These are phyloP conservation scores for Hyppa rectilinea DNA, from an alignment of 2,888 invertebrate genomes.

Conservation along the genomic window DNA sequence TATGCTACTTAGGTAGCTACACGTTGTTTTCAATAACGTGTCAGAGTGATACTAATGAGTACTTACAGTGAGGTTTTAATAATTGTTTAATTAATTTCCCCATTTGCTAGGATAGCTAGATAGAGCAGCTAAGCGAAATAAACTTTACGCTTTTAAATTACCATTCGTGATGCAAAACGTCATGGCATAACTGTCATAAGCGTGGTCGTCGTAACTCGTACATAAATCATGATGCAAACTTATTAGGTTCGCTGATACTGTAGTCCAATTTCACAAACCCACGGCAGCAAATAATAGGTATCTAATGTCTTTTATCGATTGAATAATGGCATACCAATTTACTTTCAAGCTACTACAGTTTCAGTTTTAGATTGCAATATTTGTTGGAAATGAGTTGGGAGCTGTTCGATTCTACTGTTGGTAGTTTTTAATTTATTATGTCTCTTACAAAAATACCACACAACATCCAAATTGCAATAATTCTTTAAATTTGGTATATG, in stretches of 20 bases:
- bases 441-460: constrained; percentile 5
- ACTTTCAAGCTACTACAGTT: constrained; percentile 4
- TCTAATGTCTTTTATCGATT: constrained; percentile 1
- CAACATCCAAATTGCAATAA: constrained; percentile 11
- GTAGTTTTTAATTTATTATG: background rate
- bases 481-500: constrained; percentile 55
- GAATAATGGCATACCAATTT: constrained; percentile 14
- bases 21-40: background rate
- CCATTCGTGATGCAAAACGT: constrained; percentile 24
- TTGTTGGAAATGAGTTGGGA: background rate
- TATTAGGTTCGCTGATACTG: constrained; percentile 15
- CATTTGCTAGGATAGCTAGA: background rate
- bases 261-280: constrained; percentile 17
- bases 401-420: background rate
- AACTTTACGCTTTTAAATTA: constrained; percentile 12
- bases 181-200: constrained; percentile 38
- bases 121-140: background rate
- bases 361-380: constrained; percentile 8
- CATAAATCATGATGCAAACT: constrained; percentile 21
- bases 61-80: background rate
- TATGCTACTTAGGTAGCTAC: no score
- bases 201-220: constrained; percentile 1
- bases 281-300: constrained; percentile 1
- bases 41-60: background rate
- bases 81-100: background rate